Percentiles rank a stretch among this genome's conserved stretches.
These are phyloP conservation scores for Globodera rostochiensis DNA, from an alignment of 1,140 invertebrate genomes.

Conservation along the genomic window DNA sequence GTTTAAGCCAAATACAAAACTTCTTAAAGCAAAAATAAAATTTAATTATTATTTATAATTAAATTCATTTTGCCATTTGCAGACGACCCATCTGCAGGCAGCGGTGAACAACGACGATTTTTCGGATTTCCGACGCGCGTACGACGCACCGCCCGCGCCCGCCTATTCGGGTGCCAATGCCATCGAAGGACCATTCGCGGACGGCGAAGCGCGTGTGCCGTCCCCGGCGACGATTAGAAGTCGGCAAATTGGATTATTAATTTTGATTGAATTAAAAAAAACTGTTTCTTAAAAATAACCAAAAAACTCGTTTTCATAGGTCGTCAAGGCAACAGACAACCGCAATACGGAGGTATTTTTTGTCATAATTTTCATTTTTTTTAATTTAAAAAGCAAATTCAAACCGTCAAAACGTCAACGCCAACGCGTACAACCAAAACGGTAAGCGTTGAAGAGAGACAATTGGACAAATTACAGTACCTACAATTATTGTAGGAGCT, in stretches of 20 bases:
- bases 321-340: too few species aligned
- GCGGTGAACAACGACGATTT: not conserved
- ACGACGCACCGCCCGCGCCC: not conserved
- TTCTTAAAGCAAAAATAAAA: too few species aligned
- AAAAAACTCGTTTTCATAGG: too few species aligned
- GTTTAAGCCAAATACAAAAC: too few species aligned
- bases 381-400: too few species aligned
- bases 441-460: not conserved
- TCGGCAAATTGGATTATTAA: not conserved
- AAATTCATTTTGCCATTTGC: not conserved
- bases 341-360: too few species aligned
- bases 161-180: not conserved
- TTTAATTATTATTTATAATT: not conserved
- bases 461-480: too few species aligned
- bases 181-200: not conserved
- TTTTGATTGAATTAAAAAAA: not conserved
- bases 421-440: not conserved
- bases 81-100: not conserved
- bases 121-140: not conserved
- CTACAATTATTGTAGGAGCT: too few species aligned
- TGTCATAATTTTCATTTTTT: too few species aligned
- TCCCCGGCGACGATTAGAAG: not conserved
- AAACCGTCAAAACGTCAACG: not conserved
- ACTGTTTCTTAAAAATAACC: not conserved
- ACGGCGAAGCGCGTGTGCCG: not conserved